Conservation (phyloP, 2,113 vertebrate species). For the Malaclemys terrapin region DNA sequence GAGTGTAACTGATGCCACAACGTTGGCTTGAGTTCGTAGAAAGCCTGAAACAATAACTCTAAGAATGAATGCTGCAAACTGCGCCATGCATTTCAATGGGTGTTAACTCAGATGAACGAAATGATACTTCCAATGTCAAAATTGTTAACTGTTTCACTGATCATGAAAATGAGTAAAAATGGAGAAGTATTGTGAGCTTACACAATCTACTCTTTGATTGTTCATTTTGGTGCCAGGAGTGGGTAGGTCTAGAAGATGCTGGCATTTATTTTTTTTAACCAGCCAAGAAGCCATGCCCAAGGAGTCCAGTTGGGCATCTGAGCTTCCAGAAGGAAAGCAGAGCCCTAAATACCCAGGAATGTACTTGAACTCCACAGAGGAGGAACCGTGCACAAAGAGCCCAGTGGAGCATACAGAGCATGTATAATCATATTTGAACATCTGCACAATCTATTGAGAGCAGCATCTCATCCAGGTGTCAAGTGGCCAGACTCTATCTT, state of each 20-base stretch:
- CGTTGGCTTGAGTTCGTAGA: background rate
- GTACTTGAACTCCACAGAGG: no score
- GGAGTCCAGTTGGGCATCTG: background rate
- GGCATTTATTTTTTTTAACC: background rate
- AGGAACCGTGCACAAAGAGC: no score
- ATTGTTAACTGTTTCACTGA: background rate
- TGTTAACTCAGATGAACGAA: background rate
- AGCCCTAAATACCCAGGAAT: no score
- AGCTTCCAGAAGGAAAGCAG: background rate
- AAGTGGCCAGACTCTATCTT: background rate
- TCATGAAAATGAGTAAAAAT: background rate
- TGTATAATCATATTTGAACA: no score
- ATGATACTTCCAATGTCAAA: background rate
- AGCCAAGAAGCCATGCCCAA: background rate
- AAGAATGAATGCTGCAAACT: background rate
- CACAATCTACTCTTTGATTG: background rate
- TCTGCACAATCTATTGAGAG: no score
- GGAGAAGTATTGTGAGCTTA: background rate
- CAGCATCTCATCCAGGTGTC: no score
- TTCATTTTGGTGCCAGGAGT: background rate
- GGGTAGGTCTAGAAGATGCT: background rate
- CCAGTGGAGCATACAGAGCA: no score
- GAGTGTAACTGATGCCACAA: background rate
- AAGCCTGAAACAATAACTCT: background rate
- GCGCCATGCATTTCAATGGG: background rate